These are phyloP conservation scores for Caracal caracal DNA, from an alignment of 2,113 vertebrate genomes.

Conservation along the genomic window DNA sequence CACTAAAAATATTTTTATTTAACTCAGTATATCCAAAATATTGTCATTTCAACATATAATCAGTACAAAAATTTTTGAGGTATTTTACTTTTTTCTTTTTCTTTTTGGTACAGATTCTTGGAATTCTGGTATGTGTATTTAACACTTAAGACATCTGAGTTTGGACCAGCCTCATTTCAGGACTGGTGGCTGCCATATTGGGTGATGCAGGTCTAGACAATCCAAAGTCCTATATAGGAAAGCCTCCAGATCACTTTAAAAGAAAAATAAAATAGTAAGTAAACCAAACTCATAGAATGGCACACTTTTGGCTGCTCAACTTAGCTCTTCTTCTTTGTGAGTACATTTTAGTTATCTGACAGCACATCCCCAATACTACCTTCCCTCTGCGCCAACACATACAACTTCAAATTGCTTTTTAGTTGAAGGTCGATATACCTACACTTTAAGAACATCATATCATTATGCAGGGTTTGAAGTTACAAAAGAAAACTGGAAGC, in stretches of 20 bases:
- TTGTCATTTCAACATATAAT: constrained; percentile 6
- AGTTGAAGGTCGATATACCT: neutral
- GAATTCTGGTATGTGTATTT: neutral
- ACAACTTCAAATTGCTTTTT: neutral
- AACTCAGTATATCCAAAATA: neutral
- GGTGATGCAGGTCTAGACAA: neutral
- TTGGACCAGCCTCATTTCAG: neutral
- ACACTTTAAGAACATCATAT: neutral
- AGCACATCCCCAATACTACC: neutral
- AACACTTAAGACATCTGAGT: neutral
- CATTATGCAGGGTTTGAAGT: neutral
- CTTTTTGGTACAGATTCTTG: neutral
- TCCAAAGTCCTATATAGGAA: neutral
- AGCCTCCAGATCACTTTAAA: neutral
- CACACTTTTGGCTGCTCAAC: neutral
- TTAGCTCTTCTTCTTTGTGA: neutral
- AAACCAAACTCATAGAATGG: neutral
- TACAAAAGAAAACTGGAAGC: neutral
- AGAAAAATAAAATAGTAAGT: neutral
- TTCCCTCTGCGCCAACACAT: neutral
- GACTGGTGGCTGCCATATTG: neutral
- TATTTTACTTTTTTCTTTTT: neutral
- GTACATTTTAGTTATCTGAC: neutral
- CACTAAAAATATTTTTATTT: neutral
- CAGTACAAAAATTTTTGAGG: neutral